Conservation (phyloP, 2,113 vertebrate genomes). For the Gallinago jamesoni region DNA sequence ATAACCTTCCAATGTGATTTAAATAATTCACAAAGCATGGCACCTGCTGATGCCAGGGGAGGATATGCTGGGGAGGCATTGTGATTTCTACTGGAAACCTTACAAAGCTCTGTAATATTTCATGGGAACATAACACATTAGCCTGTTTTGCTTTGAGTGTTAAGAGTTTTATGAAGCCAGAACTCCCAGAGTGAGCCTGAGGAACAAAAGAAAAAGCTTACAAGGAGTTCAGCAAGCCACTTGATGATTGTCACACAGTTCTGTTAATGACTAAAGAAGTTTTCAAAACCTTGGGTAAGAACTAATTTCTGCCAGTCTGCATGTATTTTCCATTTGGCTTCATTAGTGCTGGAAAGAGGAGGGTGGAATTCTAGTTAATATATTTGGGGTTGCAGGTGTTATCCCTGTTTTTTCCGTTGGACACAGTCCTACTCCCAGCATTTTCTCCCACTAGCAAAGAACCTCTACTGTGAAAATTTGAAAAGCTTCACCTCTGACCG, state of each 20-base stretch:
- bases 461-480: background rate
- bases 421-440: background rate
- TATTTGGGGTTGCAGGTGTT: fast-evolving
- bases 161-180: background rate
- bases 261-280: background rate
- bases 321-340: background rate
- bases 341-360: background rate
- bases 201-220: background rate
- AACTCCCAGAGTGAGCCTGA: background rate
- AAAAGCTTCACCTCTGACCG: background rate
- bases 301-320: background rate
- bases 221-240: background rate
- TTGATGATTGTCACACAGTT: background rate
- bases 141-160: background rate
- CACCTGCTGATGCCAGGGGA: conserved; percentile 43
- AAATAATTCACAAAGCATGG: conserved; percentile 24
- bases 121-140: conserved; percentile 17
- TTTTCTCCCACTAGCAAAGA: background rate
- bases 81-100: conserved; percentile 23
- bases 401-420: background rate
- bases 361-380: background rate
- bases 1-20: background rate
- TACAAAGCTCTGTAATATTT: conserved; percentile 15
- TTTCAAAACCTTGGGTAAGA: background rate
- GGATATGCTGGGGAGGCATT: background rate